Evolutionary conservation across 2,888 invertebrate species (phyloP).

Genomic region (Melieria picta): DNA sequence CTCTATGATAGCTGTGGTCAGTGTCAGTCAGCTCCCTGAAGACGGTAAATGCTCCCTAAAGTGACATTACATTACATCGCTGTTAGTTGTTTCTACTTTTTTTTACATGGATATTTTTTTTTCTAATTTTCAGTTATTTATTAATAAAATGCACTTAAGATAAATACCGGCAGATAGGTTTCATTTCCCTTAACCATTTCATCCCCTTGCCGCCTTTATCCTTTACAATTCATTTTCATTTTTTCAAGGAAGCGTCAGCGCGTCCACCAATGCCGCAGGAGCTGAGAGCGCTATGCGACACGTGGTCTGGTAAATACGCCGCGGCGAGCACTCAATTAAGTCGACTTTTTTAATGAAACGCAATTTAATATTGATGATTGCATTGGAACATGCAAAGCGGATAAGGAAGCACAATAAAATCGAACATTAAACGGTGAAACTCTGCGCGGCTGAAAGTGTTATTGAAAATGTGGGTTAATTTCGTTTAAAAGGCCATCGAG

Average conservation of each 20-base stretch:
- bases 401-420: not conserved
- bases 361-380: constrained; percentile 43
- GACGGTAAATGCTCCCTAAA: constrained; percentile 33
- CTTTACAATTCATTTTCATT: too few relatives aligned
- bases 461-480: constrained; percentile 25
- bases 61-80: constrained; percentile 28
- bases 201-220: too few relatives aligned
- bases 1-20: not conserved
- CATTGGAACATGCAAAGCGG: constrained; percentile 46
- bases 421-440: constrained; percentile 1
- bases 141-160: constrained; percentile 40
- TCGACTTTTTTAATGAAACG: constrained; percentile 39
- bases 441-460: constrained; percentile 13
- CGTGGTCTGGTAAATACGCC: too few relatives aligned
- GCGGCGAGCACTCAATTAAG: constrained; percentile 38
- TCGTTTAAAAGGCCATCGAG: constrained; percentile 19
- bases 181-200: too few relatives aligned
- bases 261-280: too few relatives aligned
- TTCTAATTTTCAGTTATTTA: constrained; percentile 37
- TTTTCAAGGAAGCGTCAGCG: too few relatives aligned
- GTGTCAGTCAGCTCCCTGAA: constrained; percentile 25
- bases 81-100: not conserved
- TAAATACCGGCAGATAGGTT: constrained; percentile 35
- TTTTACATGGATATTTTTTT: constrained; percentile 8
- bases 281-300: too few relatives aligned